phyloP scores from a whole-genome alignment of 2,113 vertebrate genomes.

The Cynoglossus semilaevis region DNA sequence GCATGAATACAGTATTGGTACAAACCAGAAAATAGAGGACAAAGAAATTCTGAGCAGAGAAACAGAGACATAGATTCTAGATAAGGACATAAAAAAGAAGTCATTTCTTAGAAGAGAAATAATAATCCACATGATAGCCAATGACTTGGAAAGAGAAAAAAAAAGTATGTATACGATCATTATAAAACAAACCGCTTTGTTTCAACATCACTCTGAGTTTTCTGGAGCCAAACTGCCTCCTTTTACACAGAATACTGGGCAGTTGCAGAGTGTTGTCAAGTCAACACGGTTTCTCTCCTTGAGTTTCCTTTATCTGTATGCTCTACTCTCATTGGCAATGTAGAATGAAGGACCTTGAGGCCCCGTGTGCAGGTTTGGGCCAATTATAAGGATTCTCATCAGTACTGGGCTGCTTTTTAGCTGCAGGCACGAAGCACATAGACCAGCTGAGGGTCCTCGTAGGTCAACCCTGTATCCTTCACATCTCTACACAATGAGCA shows the following conservation, averaged over 20 bases:
- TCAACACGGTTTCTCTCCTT: conserved; percentile 51
- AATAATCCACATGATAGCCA: not conserved
- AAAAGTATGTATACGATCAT: too few relatives aligned
- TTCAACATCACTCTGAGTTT: conserved; percentile 25
- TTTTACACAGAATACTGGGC: conserved; percentile 28
- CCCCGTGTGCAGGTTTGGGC: conserved; percentile 68
- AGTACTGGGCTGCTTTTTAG: conserved; percentile 58
- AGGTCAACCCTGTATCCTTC: conserved; percentile 63
- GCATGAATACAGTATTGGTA: conserved; percentile 26
- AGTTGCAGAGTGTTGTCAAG: conserved; percentile 53
- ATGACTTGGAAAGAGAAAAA: too few relatives aligned
- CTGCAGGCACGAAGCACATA: conserved; percentile 63
- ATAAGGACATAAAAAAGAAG: too few relatives aligned
- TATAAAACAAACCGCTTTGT: conserved; percentile 17
- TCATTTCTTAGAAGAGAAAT: too few relatives aligned
- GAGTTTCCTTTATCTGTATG: conserved; percentile 49
- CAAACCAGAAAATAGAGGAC: conserved; percentile 16
- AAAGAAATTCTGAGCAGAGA: not conserved
- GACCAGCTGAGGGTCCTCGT: conserved; percentile 63
- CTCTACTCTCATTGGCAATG: conserved; percentile 66
- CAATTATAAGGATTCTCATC: conserved; percentile 79
- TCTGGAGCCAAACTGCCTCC: conserved; percentile 26
- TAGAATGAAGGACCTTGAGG: conserved; percentile 64
- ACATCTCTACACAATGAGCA: conserved; percentile 64
- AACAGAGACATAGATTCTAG: not conserved